Percentiles rank a stretch among this genome's conserved stretches.
These are phyloP conservation scores for Limosa lapponica DNA, from an alignment of 2,797 vertebrate genomes.

Conservation along the genomic window DNA sequence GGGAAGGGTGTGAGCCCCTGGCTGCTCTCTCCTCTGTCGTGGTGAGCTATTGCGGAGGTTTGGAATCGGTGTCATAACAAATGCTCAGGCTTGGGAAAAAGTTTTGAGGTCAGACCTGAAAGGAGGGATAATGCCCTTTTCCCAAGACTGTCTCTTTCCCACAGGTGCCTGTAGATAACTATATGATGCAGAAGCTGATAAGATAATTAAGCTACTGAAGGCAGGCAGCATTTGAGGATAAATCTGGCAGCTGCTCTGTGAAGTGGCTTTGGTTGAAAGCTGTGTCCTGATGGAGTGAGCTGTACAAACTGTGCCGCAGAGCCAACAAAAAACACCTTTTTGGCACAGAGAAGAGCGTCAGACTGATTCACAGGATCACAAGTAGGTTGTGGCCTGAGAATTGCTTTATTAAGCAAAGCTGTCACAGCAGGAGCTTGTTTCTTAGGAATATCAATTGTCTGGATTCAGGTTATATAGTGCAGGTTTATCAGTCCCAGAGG, in stretches of 20 bases:
- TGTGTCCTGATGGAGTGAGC: neutral
- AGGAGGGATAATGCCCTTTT: slow-evolving; percentile 4
- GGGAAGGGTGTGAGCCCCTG: neutral
- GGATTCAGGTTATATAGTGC: neutral
- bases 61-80: slow-evolving; percentile 1
- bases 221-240: neutral
- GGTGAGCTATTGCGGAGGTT: neutral
- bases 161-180: slow-evolving; percentile 39
- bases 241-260: slow-evolving; percentile 21
- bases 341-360: neutral
- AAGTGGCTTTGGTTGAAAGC: slow-evolving; percentile 40
- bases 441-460: neutral
- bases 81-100: slow-evolving; percentile 45
- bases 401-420: neutral
- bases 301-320: neutral
- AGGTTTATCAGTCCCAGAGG: neutral
- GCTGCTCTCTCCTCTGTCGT: neutral
- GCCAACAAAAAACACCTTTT: neutral
- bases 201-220: slow-evolving; percentile 22
- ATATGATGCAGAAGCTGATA: neutral
- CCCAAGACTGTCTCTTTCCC: slow-evolving; percentile 43
- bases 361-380: neutral
- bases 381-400: neutral
- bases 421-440: neutral
- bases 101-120: slow-evolving; percentile 29